Conservation (phyloP, 1,140 invertebrate genomes). For the Ectropis grisescens region DNA sequence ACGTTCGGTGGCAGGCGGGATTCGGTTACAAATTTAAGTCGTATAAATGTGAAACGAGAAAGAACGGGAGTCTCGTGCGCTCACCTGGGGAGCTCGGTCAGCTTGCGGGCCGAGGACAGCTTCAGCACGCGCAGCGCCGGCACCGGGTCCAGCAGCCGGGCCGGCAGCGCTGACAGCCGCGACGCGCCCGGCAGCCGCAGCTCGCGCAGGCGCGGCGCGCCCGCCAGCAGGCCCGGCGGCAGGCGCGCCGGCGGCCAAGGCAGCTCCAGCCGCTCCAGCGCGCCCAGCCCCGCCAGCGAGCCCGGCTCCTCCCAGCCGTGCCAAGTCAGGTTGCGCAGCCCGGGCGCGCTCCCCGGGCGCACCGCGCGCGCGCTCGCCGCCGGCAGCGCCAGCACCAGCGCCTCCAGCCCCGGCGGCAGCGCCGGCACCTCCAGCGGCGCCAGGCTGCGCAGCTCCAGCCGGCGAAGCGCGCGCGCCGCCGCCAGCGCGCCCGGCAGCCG, state of each 20-base stretch:
- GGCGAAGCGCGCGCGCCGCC: conserved; percentile 5
- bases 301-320: neutral
- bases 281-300: neutral
- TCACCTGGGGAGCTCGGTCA: neutral
- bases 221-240: too few relatives aligned
- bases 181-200: neutral
- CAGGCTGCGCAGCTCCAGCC: conserved; percentile 2
- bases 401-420: too few relatives aligned
- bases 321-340: conserved; percentile 4
- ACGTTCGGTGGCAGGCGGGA: too few relatives aligned
- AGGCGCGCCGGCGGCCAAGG: neutral
- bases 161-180: too few relatives aligned
- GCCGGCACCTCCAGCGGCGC: conserved; percentile 4
- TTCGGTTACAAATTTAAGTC: too few relatives aligned
- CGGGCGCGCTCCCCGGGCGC: too few relatives aligned
- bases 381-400: too few relatives aligned
- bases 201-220: neutral
- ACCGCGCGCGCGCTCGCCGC: too few relatives aligned
- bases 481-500: too few relatives aligned
- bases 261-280: neutral
- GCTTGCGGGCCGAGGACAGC: neutral
- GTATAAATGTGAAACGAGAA: too few relatives aligned
- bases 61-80: too few relatives aligned
- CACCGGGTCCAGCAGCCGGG: neutral
- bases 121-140: neutral